Percentiles rank a stretch among this genome's conserved stretches.
Evolutionary conservation across 2,888 invertebrate species (phyloP).

Genomic region (Dromius quadrimaculatus): DNA sequence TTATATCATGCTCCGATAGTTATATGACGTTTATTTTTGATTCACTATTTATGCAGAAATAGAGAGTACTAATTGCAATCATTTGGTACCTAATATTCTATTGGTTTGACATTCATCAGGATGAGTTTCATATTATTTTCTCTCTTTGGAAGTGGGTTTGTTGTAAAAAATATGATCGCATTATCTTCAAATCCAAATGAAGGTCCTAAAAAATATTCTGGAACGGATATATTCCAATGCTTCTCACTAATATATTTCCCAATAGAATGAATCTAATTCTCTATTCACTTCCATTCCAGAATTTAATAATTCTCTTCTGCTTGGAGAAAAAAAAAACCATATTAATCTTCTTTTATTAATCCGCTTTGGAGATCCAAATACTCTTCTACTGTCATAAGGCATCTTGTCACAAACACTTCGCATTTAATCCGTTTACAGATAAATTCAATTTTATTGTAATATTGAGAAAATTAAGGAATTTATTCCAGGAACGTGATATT

Average conservation of each 20-base stretch:
- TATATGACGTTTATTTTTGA: background rate
- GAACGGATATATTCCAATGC: too few relatives aligned
- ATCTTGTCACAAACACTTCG: slow-evolving; percentile 3
- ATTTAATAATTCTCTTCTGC: slow-evolving; percentile 18
- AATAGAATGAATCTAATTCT: slow-evolving; percentile 22
- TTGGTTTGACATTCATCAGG: too few relatives aligned
- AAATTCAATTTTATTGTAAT: background rate
- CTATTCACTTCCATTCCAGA: slow-evolving; percentile 23
- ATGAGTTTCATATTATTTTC: too few relatives aligned
- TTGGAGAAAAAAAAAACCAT: slow-evolving; percentile 1
- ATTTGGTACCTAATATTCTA: too few relatives aligned
- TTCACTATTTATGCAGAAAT: too few relatives aligned
- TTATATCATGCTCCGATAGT: background rate
- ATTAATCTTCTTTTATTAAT: slow-evolving; percentile 34
- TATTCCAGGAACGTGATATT: too few relatives aligned
- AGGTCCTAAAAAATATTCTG: too few relatives aligned
- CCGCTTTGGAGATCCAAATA: background rate
- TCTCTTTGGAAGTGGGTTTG: too few relatives aligned
- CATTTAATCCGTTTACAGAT: background rate
- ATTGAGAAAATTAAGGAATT: background rate
- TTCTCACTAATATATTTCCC: slow-evolving; percentile 6
- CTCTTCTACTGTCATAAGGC: background rate
- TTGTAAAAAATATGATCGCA: too few relatives aligned
- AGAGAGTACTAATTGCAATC: too few relatives aligned
- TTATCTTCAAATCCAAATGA: too few relatives aligned